phyloP scores from a whole-genome alignment of 2,113 vertebrate genomes.

The Chunga burmeisteri region DNA sequence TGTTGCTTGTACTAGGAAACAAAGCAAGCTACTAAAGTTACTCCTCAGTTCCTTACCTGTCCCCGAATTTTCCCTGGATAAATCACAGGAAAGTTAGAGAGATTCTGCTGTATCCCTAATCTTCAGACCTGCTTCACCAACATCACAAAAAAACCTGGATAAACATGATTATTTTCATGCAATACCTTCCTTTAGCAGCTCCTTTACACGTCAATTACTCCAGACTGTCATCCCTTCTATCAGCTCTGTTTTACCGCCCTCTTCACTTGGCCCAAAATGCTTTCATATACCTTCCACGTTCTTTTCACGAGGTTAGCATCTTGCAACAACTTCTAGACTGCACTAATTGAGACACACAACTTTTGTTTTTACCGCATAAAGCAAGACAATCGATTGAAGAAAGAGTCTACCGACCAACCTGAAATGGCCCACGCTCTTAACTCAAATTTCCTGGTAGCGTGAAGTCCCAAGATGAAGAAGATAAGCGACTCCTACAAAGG shows the following conservation, averaged over 20 bases:
- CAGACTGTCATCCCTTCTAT: background rate
- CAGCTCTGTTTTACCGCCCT: background rate
- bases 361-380: background rate
- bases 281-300: background rate
- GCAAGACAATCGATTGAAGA: background rate
- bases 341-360: background rate
- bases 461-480: background rate
- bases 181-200: background rate
- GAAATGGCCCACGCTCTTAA: background rate
- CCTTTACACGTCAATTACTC: background rate
- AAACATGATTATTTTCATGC: background rate
- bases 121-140: background rate
- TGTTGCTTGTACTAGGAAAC: background rate
- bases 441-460: background rate
- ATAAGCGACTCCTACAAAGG: background rate
- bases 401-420: background rate
- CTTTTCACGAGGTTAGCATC: background rate
- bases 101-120: background rate
- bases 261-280: background rate
- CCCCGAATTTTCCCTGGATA: background rate
- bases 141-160: accelerated
- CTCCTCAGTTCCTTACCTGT: background rate
- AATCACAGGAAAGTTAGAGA: background rate
- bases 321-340: background rate
- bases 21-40: background rate